Base-by-base conservation (phyloP, 1,140 invertebrate species). In the Ganaspis sp. region DNA sequence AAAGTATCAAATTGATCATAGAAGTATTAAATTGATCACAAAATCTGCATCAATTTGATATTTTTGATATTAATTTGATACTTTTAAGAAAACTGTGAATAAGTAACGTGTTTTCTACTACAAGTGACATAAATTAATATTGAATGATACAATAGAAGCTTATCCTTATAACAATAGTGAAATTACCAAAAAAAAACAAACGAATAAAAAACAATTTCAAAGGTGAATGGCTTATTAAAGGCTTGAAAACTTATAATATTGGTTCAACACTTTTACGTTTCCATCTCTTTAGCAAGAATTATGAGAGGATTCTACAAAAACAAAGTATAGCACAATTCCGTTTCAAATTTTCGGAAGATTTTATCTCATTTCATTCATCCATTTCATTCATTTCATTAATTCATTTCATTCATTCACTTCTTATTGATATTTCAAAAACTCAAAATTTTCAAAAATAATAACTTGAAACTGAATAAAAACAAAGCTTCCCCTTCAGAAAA, bases 251-350 rank as follows among this genome's bases (percentile, higher is more conserved):
- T 58, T 23, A 4, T 12, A n/a, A n/a, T n/a, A n/a, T n/a, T n/a
- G 54, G 54, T 58, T 23, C 21, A 49, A 58, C 21, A 15, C 11
- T 58, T 58, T 58, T 58, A 58, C 21, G 23, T 58, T 58, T 58
- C 19, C 23, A 58, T 58, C 21, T 29, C 54, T 26, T 26, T 58
- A 26, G 21, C 54, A 23, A 58, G 54, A 26, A 58, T 58, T 26
- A 58, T 26, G 54, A 29, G 12, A 26, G 21, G 4, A 23, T 4
- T 26, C 26, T 58, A 58, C 54, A 29, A 19, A 58, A 3, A 11
- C 54, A 9, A 26, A 23, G 23, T 58, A 26, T n/a, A n/a, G 54
- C 21, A 58, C 54, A 58, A 58, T 19, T 26, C 21, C 23, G 26
- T 26, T 23, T 26, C 15, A 29, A 58, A 15, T 26, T 58, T 58